Base-by-base conservation (phyloP, 2,797 vertebrate genomes). In the Perdix hodgsoniae region DNA sequence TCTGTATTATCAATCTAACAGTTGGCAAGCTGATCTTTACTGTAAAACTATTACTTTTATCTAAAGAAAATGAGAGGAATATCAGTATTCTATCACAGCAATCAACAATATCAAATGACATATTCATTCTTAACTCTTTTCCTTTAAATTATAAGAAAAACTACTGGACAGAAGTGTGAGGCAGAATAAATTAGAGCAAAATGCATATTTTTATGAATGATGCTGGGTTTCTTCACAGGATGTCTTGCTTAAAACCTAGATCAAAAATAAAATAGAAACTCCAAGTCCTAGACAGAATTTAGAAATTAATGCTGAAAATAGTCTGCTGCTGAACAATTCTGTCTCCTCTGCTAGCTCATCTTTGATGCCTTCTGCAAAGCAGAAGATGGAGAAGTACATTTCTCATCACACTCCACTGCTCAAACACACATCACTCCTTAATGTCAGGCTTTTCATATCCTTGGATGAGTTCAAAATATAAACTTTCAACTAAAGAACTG, bases 121-220 rank as follows among this genome's bases (percentile, higher is more conserved):
- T 52, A 54, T 44, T 86, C 92, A 65, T 91, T 91, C n/a, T 67
- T 78, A 78, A 21, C 31, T 80, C 40, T 91, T 90, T 74, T 23
- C 75, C n/a, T 78, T 23, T 66, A 78, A 63, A 72, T 76, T 56
- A 64, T 79, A 71, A 90, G n/a, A 37, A 86, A 78, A 88, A 33
- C 29, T 63, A 45, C 42, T 45, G 37, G 91, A 74, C 14, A 3
- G 59, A 90, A 83, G 44, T 12, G 33, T 42, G 80, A 66, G 8
- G 42, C 19, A 86, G 42, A 92, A 82, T 52, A 93, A 94, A 86
- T 71, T 11, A 59, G 2, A 64, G 16, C 56, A 45, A 82, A 64
- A 71, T 57, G 86, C 1, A 9, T 47, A 24, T 72, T 78, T 93
- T 94, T 76, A 19, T 27, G 82, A 86, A 45, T 65, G 0, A 39